Conservation (phyloP, 2,113 vertebrate species). For the Bostrychus sinensis region DNA sequence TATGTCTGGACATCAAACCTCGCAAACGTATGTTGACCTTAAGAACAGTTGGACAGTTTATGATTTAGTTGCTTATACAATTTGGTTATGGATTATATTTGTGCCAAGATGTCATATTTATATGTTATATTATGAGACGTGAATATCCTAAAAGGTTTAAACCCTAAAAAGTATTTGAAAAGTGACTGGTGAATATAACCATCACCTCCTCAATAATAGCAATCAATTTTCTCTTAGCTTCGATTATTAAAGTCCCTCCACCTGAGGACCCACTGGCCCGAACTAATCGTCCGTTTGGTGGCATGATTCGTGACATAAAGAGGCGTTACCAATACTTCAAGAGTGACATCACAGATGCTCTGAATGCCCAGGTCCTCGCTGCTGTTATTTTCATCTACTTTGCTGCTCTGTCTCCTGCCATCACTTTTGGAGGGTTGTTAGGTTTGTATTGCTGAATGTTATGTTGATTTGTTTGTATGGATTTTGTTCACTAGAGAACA, state of each 20-base stretch:
- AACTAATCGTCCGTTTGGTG: constrained; percentile 87
- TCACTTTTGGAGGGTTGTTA: constrained; percentile 95
- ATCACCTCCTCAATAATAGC: not conserved
- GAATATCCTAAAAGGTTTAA: not conserved
- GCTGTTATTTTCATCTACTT: constrained; percentile 98
- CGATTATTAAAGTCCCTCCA: constrained; percentile 33
- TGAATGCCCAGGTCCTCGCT: constrained; percentile 88
- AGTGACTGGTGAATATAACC: too few species aligned
- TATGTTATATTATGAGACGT: too few species aligned
- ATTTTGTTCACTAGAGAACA: not conserved
- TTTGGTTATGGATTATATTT: too few species aligned
- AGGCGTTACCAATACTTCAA: constrained; percentile 89
- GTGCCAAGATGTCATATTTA: too few species aligned
- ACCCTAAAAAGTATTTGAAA: too few species aligned
- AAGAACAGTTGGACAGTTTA: too few species aligned
- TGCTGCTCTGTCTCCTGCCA: constrained; percentile 90
- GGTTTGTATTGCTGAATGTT: constrained; percentile 68
- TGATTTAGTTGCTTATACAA: too few species aligned
- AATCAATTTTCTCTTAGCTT: constrained; percentile 38
- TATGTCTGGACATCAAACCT: constrained; percentile 47
- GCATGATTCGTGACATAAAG: constrained; percentile 85
- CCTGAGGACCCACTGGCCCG: constrained; percentile 85
- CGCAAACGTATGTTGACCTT: constrained; percentile 51
- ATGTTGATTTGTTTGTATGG: constrained; percentile 1
- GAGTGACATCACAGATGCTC: constrained; percentile 90